Evolutionary conservation across 2,888 invertebrate genomes (phyloP).

Genomic region (Drosophila greeni): DNA sequence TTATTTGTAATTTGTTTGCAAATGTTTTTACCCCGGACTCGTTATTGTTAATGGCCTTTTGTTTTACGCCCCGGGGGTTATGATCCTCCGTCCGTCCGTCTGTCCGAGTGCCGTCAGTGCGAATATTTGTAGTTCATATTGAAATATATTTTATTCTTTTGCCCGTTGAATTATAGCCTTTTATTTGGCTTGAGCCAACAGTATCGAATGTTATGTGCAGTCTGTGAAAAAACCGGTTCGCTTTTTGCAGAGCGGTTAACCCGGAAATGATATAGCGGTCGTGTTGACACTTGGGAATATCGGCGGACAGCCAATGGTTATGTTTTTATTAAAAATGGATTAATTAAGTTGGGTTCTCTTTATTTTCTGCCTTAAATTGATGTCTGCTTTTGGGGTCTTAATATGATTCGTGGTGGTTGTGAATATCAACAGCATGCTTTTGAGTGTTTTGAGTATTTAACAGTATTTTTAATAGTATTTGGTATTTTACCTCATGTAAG

Average conservation of each 20-base stretch:
- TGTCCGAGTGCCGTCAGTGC: conserved; percentile 10
- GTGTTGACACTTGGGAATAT: conserved; percentile 5
- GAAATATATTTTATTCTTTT: conserved; percentile 34
- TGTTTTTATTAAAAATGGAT: not conserved
- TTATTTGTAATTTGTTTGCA: conserved; percentile 51
- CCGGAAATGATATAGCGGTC: conserved; percentile 11
- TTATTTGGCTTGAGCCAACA: conserved; percentile 30
- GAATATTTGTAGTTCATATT: conserved; percentile 41
- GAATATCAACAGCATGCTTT: conserved; percentile 1
- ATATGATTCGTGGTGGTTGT: too few species aligned
- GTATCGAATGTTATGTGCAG: conserved; percentile 24
- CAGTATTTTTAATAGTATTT: not conserved
- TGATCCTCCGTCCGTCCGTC: not conserved
- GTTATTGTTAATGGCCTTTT: conserved; percentile 49
- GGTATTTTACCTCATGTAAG: not conserved
- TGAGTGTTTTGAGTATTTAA: not conserved
- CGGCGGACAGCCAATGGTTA: not conserved
- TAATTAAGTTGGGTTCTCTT: not conserved
- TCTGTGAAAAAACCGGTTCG: conserved; percentile 15
- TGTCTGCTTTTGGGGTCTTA: conserved; percentile 7
- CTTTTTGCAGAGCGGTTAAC: conserved; percentile 10
- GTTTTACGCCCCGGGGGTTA: conserved; percentile 27
- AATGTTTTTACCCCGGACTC: conserved; percentile 27
- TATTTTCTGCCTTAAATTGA: not conserved
- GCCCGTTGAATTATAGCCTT: conserved; percentile 28